Base-by-base conservation (phyloP, 1,140 invertebrate genomes). In the Leptinotarsa texana region DNA sequence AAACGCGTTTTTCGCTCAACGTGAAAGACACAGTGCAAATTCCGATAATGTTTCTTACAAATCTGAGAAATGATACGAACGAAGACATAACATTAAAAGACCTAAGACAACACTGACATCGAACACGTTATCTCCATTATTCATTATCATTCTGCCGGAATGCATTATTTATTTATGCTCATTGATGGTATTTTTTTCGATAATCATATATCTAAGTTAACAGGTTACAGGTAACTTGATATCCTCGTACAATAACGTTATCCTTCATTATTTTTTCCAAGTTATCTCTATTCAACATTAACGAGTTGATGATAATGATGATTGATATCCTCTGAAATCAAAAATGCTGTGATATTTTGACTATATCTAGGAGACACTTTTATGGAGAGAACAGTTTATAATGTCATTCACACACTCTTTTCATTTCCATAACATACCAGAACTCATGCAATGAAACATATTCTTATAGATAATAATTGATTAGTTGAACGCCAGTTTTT, bases 241-340 rank as follows among this genome's bases (percentile, higher is more conserved):
- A 57, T n/a, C 17, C 51, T 15, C 51, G n/a, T 57, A 57, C 51
- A 57, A 57, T 57, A 57, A 57, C 51, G 51, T 18, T 57, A 57
- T 57, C 4, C 15, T 57, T 57, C 51, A 18, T 57, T 18, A 57
- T 57, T 57, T n/a, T 17, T 18, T 57, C 2, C 51, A 17, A 15
- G 51, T 57, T 57, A 57, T 57, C 51, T 57, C n/a, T 4, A 57
- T 57, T 18, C 51, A 18, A 13, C n/a, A 15, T 18, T 57, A 57
- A 57, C 51, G 51, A 57, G 51, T 57, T 57, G 51, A 57, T 57
- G n/a, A 57, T 57, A 18, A 57, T 57, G 51, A 57, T 57, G n/a
- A 57, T 57, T 57, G 51, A 57, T 57, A 57, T 18, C 51, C 15
- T 57, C 15, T 57, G 51, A 57, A 57, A 17, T 57, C n/a, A 17